Conservation (phyloP, 2,888 invertebrate species). For the Erynnis tages region DNA sequence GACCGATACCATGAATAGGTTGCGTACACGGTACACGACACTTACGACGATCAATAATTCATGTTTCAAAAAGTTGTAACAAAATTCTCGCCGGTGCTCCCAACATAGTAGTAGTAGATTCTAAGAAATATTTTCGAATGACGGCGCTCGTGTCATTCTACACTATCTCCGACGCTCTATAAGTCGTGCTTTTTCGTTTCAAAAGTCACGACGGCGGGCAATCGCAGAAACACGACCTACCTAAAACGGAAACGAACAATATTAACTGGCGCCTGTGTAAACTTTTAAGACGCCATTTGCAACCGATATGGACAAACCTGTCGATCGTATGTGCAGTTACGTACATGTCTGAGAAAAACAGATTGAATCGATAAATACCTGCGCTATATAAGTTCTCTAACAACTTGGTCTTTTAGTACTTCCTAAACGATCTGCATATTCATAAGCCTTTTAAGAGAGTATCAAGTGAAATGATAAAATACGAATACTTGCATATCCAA, state of each 20-base stretch:
- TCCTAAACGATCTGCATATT: conserved; percentile 50
- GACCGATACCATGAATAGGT: conserved; percentile 41
- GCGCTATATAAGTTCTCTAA: conserved; percentile 36
- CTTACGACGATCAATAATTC: conserved; percentile 42
- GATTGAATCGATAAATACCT: conserved; percentile 32
- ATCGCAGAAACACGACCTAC: conserved; percentile 31
- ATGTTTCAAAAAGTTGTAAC: conserved; percentile 36
- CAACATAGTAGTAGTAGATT: not conserved
- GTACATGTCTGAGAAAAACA: conserved; percentile 34
- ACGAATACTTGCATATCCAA: conserved; percentile 41
- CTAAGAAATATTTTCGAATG: conserved; percentile 9
- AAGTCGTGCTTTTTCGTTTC: conserved; percentile 23
- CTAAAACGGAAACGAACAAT: conserved; percentile 38
- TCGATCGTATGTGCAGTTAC: conserved; percentile 31
- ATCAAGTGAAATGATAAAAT: conserved; percentile 46
- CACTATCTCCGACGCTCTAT: conserved; percentile 17
- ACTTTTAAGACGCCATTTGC: conserved; percentile 31
- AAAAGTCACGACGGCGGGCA: conserved; percentile 22
- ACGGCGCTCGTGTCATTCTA: conserved; percentile 12
- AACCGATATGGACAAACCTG: conserved; percentile 37
- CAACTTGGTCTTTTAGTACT: conserved; percentile 47
- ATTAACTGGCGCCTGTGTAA: conserved; percentile 37
- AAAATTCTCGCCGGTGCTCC: conserved; percentile 34
- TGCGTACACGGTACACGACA: conserved; percentile 37
- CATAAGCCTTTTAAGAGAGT: conserved; percentile 50